A percentile compares a stretch with the other conserved stretches of the same genome.
phyloP scores from a whole-genome alignment of 2,113 vertebrate species.

The Otolemur garnettii region DNA sequence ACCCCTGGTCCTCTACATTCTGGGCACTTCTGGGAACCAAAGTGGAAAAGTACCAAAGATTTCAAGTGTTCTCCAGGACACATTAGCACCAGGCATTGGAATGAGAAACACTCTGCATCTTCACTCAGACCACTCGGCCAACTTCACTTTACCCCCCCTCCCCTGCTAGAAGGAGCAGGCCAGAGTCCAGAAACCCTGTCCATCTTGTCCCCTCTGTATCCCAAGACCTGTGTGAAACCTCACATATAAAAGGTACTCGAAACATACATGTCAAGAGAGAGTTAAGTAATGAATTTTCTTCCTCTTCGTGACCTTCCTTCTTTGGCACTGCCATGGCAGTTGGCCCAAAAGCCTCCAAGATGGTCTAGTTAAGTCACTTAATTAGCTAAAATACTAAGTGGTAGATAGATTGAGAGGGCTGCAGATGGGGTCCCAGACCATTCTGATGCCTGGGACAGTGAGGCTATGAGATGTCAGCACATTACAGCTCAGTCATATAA shows the following conservation, averaged over 20 bases:
- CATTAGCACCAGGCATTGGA: background rate
- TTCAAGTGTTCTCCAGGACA: background rate
- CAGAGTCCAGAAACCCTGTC: background rate
- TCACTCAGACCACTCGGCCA: background rate
- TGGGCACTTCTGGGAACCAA: background rate
- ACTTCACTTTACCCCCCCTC: background rate
- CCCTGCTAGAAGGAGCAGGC: background rate
- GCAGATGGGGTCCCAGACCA: background rate
- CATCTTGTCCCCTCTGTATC: background rate
- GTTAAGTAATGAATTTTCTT: background rate
- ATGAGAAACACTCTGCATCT: background rate
- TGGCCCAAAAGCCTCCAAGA: background rate
- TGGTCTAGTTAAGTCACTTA: background rate
- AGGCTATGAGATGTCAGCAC: background rate
- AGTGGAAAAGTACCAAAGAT: background rate
- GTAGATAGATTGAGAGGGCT: background rate
- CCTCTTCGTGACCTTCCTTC: background rate
- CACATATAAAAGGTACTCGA: background rate
- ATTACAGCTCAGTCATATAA: background rate
- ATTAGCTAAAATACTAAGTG: background rate
- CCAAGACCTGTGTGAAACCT: background rate
- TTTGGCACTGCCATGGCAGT: background rate
- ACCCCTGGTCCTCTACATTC: background rate
- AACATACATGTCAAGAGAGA: background rate
- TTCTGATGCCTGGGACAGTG: background rate